Percentiles rank a stretch among this genome's conserved stretches.
Conservation (phyloP, 2,113 vertebrate species). For the Xiphophorus couchianus region DNA sequence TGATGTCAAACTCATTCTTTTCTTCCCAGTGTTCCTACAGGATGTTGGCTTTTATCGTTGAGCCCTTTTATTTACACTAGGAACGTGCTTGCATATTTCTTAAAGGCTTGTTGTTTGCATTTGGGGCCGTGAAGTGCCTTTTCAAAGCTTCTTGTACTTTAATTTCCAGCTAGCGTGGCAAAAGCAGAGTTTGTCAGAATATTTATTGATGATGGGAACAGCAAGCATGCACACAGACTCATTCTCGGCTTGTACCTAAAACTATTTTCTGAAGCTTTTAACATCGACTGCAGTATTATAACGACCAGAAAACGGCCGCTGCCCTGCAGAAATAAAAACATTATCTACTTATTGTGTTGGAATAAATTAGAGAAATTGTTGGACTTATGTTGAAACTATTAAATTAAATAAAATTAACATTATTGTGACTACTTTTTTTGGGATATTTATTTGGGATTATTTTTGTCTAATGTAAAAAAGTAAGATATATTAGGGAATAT, state of each 20-base stretch:
- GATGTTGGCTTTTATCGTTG: constrained; percentile 18
- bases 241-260: neutral
- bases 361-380: neutral
- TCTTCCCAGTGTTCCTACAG: constrained; percentile 28
- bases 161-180: constrained; percentile 10
- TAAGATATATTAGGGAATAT: neutral
- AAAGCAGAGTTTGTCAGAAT: constrained; percentile 1
- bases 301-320: constrained; percentile 5
- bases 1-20: neutral
- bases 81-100: constrained; percentile 22
- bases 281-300: neutral
- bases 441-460: neutral
- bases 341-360: neutral
- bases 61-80: constrained; percentile 3
- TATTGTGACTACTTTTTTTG: neutral
- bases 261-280: neutral
- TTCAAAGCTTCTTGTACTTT: constrained; percentile 3
- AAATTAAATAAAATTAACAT: neutral
- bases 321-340: constrained; percentile 48
- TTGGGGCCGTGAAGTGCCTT: constrained; percentile 19
- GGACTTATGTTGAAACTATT: neutral
- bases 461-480: neutral
- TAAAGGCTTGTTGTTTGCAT: constrained; percentile 9
- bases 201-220: constrained; percentile 5
- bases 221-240: constrained; percentile 62